Base-by-base conservation (phyloP, 1,140 invertebrate genomes). In the Brachionus rotundiformis region DNA sequence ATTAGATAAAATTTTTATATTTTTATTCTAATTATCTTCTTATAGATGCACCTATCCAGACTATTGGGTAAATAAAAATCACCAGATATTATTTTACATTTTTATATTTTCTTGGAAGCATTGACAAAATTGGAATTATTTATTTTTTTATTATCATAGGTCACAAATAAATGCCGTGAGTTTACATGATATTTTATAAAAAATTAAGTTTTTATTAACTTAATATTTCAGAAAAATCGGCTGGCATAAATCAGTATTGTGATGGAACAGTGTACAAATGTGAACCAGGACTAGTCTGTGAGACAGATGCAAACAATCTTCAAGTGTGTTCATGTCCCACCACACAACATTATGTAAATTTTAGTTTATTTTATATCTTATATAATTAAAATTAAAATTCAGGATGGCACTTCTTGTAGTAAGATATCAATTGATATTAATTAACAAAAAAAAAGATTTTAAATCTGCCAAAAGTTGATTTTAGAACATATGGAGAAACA, bases 131-230 rank as follows among this genome's bases (percentile, higher is more conserved):
- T n/a, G n/a, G n/a, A n/a, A n/a, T n/a, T n/a, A n/a, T n/a, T n/a
- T n/a, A n/a, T n/a, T n/a, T n/a, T n/a, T n/a, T n/a, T n/a, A n/a
- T n/a, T n/a, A n/a, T n/a, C n/a, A n/a, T n/a, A n/a, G n/a, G n/a
- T n/a, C n/a, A n/a, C n/a, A n/a, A n/a, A n/a, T n/a, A 77, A 77
- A 47, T 77, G 73, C 8, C 73, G 73, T 77, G n/a, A 47, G 47
- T 39, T 19, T 19, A 6, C 19, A 2, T 19, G 10, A 6, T 0
- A 27, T 25, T 31, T 73, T 23, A 23, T 39, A 19, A 39, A 16
- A 23, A 49, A 47, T 3, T 13, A n/a, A 11, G 11, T 25, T 31
- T 47, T 47, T 47, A 16, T 29, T 3, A 47, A 47, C n/a, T 68
- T 33, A 0, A 68, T 19, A 13, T n/a, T n/a, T 7, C n/a, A 77